These are phyloP conservation scores for Monopterus albus DNA, from an alignment of 2,113 vertebrate genomes.

Conservation along the genomic window DNA sequence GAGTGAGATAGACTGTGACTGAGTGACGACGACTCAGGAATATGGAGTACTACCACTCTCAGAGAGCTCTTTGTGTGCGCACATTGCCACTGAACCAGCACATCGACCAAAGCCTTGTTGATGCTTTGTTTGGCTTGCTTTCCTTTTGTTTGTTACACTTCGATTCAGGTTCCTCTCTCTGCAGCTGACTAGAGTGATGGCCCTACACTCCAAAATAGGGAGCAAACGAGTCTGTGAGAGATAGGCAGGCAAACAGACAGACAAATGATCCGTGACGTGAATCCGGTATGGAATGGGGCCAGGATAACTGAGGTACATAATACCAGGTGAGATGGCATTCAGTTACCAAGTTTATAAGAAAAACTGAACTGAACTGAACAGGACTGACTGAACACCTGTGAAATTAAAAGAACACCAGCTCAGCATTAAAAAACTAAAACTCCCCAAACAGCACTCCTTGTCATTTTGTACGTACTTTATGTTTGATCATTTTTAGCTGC, in stretches of 20 bases:
- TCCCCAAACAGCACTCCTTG: too few species aligned
- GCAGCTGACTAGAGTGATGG: slow-evolving; percentile 67
- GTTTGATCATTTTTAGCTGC: neutral
- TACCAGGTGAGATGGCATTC: too few species aligned
- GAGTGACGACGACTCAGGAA: slow-evolving; percentile 73
- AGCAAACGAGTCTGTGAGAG: slow-evolving; percentile 2
- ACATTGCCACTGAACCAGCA: slow-evolving; percentile 61
- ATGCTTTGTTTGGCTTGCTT: slow-evolving; percentile 64
- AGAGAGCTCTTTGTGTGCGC: slow-evolving; percentile 76
- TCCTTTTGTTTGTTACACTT: slow-evolving; percentile 73
- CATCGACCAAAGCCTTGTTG: slow-evolving; percentile 60
- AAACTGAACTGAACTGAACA: too few species aligned
- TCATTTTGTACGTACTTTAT: too few species aligned
- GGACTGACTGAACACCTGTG: too few species aligned
- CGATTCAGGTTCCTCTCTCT: slow-evolving; percentile 64
- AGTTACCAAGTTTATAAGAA: too few species aligned
- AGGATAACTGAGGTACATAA: too few species aligned
- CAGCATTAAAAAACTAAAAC: too few species aligned
- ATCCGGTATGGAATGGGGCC: neutral
- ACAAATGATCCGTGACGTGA: neutral
- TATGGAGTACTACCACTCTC: slow-evolving; percentile 67
- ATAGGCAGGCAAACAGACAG: neutral
- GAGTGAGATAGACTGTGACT: slow-evolving; percentile 23
- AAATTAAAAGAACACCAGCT: too few species aligned
- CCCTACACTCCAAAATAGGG: slow-evolving; percentile 6